A percentile compares a stretch with the other conserved stretches of the same genome.
phyloP scores from a whole-genome alignment of 2,888 invertebrate species.

The Mimumesa dahlbomi region DNA sequence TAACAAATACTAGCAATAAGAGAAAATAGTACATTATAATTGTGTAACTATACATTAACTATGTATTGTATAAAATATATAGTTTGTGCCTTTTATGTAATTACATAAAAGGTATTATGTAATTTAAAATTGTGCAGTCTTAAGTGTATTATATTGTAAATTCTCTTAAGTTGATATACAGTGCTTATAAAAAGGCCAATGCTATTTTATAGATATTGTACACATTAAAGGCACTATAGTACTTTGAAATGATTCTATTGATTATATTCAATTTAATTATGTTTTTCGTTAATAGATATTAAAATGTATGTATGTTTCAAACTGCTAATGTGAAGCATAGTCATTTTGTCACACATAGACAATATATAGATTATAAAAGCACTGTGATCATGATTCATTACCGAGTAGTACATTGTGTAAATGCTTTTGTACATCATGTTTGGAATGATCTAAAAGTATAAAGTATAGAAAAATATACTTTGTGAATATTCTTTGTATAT shows the following conservation, averaged over 20 bases:
- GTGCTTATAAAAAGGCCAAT: no score
- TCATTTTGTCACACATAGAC: no score
- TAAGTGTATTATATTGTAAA: conserved; percentile 5
- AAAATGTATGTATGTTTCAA: neutral
- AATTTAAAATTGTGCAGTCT: conserved; percentile 6
- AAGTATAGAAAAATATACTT: conserved; percentile 27
- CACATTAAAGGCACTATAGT: conserved; percentile 30
- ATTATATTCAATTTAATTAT: neutral
- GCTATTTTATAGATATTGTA: neutral
- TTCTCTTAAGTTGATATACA: neutral
- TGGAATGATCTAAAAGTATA: conserved; percentile 4
- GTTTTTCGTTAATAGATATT: conserved; percentile 1
- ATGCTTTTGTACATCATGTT: neutral
- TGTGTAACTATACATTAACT: neutral
- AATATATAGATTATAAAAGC: no score
- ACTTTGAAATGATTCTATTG: neutral
- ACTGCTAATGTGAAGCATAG: neutral
- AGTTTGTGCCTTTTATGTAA: no score
- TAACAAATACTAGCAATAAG: conserved; percentile 3
- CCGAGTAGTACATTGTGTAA: neutral
- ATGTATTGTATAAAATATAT: neutral
- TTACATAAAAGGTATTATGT: conserved; percentile 10
- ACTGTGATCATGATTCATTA: no score
- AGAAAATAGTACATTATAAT: conserved; percentile 2
- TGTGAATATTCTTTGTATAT: conserved; percentile 1